Percentiles rank a stretch among this genome's conserved stretches.
phyloP scores from a whole-genome alignment of 2,888 invertebrate genomes.

The Diadromus collaris region DNA sequence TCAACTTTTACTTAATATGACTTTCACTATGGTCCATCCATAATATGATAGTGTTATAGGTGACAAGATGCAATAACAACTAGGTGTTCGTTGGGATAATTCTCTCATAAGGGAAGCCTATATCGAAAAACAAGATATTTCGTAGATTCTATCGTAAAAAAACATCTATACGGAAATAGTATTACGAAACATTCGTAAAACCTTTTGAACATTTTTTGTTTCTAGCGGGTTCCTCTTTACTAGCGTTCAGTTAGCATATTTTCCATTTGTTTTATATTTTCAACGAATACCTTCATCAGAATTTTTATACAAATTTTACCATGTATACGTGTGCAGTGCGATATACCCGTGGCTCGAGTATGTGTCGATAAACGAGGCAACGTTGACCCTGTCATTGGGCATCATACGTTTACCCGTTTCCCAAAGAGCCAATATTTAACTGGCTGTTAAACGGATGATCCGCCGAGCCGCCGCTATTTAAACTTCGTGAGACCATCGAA shows the following conservation, averaged over 20 bases:
- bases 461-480: constrained; percentile 36
- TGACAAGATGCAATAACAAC: neutral
- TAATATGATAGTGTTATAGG: neutral
- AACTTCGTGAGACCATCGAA: neutral
- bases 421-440: constrained; percentile 73
- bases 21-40: neutral
- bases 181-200: no score
- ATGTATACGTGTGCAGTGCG: neutral
- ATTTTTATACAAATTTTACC: constrained; percentile 32
- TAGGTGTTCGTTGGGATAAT: neutral
- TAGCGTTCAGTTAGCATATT: neutral
- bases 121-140: no score
- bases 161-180: no score
- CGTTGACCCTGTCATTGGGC: constrained; percentile 66
- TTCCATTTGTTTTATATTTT: neutral
- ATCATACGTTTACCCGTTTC: constrained; percentile 63
- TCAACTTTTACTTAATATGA: neutral
- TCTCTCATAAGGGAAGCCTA: no score
- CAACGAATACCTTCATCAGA: neutral
- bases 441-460: constrained; percentile 71
- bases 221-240: no score
- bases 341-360: constrained; percentile 11
- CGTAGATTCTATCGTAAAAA: no score
- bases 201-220: no score
- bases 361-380: constrained; percentile 51